Evolutionary conservation across 2,888 invertebrate species (phyloP), one percentile per base, ranked within the genome.

Genomic region (Diogma glabrata): DNA sequence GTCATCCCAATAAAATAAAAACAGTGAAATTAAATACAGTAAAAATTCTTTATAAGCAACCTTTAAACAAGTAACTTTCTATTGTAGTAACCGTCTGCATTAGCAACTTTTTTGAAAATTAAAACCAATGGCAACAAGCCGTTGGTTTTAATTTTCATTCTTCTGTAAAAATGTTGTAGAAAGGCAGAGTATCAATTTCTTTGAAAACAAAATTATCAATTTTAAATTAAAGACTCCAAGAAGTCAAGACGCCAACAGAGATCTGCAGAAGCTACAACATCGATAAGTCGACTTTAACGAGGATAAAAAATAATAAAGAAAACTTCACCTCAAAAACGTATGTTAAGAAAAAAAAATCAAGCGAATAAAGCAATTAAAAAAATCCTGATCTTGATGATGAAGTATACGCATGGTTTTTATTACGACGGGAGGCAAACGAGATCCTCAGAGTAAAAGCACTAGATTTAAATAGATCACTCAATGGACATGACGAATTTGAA

Each of bases 151-250:
- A 36, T 36, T 36, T n/a, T 36, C 36, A 36, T 9, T 36, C 36
- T 36, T 36, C 36, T 17, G 36, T 36, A 36, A 36, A 36, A 36
- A 36, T 36, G 36, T 14, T 5, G 36, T 16, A 36, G 36, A 36
- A 36, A 36, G 36, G 36, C 36, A 36, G 36, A 36, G 36, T 36
- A 36, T 36, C 14, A 36, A 36, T 36, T 36, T 36, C n/a, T n/a
- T n/a, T n/a, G n/a, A n/a, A 17, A 36, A 36, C 14, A 36, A 36
- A 36, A 36, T 36, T 36, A 36, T 36, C 36, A 36, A 36, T 36
- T 36, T 36, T 36, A 36, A 36, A 36, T 36, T 3, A 36, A n/a
- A n/a, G n/a, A 36, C 36, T 36, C 36, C 36, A 36, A 36, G 14
- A 36, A 16, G 6, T 14, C 14, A 36, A 12, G 36, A n/a, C 36